Evolutionary conservation across 2,113 vertebrate species (phyloP).

Genomic region (Protomyctophum bolini): DNA sequence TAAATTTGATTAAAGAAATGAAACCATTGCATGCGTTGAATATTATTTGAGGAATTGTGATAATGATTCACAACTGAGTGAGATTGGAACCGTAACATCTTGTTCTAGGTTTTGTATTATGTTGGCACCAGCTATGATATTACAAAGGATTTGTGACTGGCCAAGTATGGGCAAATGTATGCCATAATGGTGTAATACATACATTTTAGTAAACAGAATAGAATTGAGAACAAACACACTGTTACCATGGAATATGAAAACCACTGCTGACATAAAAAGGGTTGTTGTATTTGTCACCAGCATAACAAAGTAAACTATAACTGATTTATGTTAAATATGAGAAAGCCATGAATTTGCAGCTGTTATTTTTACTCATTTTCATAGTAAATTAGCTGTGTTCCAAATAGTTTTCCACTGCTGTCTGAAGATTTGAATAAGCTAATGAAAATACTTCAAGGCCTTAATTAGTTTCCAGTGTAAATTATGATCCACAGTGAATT

Average conservation of each 20-base stretch:
- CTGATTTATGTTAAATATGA: background rate
- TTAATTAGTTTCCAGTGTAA: no score
- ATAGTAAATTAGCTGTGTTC: background rate
- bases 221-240: constrained; percentile 12
- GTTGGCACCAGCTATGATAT: constrained; percentile 19
- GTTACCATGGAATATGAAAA: constrained; percentile 39
- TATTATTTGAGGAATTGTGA: constrained; percentile 2
- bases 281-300: constrained; percentile 3
- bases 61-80: constrained; percentile 28
- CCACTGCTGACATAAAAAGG: constrained; percentile 38
- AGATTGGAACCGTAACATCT: constrained; percentile 41
- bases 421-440: background rate
- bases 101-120: constrained; percentile 12
- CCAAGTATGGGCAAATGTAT: background rate
- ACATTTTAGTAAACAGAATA: background rate
- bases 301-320: background rate
- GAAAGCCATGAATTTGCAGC: background rate
- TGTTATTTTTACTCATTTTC: background rate
- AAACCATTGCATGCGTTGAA: constrained; percentile 3
- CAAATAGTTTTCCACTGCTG: background rate
- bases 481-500: no score
- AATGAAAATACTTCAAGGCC: no score
- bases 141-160: background rate
- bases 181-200: background rate
- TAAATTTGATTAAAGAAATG: background rate